Percentiles rank a stretch among this genome's conserved stretches.
phyloP scores from a whole-genome alignment of 30 jellyfish, hydroid and myxozoan genomes.

The Mastigias papua region DNA sequence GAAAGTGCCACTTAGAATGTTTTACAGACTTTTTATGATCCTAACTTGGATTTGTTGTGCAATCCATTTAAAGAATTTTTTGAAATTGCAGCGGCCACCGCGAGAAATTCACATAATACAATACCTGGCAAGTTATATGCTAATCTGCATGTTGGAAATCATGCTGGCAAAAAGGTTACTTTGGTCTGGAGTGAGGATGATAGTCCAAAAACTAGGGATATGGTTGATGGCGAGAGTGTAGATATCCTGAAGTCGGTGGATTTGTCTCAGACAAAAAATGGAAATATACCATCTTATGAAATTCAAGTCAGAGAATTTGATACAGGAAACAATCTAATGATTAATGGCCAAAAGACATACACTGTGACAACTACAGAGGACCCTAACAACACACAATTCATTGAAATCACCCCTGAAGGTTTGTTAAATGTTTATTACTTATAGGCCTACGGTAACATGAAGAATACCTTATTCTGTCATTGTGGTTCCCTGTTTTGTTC shows the following conservation, averaged over 20 bases:
- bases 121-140: conserved; percentile 66
- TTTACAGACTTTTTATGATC: too few species aligned
- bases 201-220: conserved; percentile 87
- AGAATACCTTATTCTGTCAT: too few species aligned
- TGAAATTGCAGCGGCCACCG: conserved; percentile 15
- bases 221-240: conserved; percentile 77
- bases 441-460: too few species aligned
- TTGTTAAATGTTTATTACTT: not conserved
- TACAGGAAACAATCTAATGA: conserved; percentile 83
- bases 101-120: conserved; percentile 43
- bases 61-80: not conserved
- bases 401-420: conserved; percentile 68
- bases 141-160: conserved; percentile 80
- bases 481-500: too few species aligned
- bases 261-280: conserved; percentile 1
- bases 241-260: conserved; percentile 73
- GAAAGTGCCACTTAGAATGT: too few species aligned
- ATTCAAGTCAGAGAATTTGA: conserved; percentile 94
- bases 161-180: conserved; percentile 96
- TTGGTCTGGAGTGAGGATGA: conserved; percentile 94
- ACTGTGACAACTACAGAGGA: conserved; percentile 86
- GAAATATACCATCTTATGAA: conserved; percentile 75
- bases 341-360: conserved; percentile 87
- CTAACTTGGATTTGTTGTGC: too few species aligned
- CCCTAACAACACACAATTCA: conserved; percentile 57